Evolutionary conservation across 2,888 invertebrate genomes (phyloP).

Genomic region (Nomada fabriciana): DNA sequence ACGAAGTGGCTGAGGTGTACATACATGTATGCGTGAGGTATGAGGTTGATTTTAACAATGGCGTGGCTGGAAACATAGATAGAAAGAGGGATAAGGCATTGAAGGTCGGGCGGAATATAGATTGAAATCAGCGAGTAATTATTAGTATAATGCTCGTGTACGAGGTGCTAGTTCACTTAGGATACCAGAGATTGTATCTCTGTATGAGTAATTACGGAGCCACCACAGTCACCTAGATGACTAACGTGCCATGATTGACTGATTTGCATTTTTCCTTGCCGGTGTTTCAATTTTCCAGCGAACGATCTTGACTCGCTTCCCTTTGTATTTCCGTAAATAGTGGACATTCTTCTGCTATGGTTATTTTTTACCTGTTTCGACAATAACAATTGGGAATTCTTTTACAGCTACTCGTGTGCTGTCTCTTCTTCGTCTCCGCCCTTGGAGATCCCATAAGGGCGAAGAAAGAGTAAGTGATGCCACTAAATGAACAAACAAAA

Average conservation of each 20-base stretch:
- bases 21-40: neutral
- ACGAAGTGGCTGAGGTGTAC: neutral
- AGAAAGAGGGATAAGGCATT: conserved; percentile 15
- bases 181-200: conserved; percentile 46
- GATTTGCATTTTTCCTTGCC: conserved; percentile 46
- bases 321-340: conserved; percentile 1
- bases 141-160: conserved; percentile 52
- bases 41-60: neutral
- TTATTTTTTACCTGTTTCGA: neutral
- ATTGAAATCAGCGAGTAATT: conserved; percentile 49
- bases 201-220: conserved; percentile 51
- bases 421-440: conserved; percentile 85
- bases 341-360: neutral
- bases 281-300: conserved; percentile 29
- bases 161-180: conserved; percentile 30
- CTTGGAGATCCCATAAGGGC: conserved; percentile 80
- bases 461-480: conserved; percentile 81
- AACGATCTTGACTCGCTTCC: neutral
- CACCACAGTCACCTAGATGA: conserved; percentile 44
- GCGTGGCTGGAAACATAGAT: conserved; percentile 8
- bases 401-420: conserved; percentile 87
- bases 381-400: conserved; percentile 16
- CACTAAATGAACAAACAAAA: too few species aligned
- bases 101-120: conserved; percentile 37
- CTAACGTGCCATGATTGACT: conserved; percentile 38